A percentile compares a stretch with the other conserved stretches of the same genome.
Conservation (phyloP, 2,797 vertebrate genomes). For the Manis javanica region DNA sequence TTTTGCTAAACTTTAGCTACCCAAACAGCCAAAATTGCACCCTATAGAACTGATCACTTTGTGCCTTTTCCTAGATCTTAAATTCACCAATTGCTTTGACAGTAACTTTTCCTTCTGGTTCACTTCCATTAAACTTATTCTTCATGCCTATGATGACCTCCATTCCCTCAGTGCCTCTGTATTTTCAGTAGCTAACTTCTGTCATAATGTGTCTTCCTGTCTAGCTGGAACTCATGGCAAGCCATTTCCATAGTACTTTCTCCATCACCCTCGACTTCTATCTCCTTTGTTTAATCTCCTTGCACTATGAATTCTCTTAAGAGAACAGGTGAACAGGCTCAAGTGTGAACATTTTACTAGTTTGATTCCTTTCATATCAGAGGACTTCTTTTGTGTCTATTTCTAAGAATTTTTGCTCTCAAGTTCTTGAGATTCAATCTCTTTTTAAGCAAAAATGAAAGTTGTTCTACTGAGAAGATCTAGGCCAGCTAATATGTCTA, state of each 20-base stretch:
- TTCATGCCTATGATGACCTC: background rate
- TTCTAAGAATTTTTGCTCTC: background rate
- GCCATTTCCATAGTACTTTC: background rate
- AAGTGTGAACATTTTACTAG: background rate
- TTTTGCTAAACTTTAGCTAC: background rate
- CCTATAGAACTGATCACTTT: background rate
- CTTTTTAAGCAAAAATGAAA: conserved; percentile 21
- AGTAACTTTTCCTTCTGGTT: background rate
- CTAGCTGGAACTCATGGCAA: background rate
- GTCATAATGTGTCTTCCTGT: background rate
- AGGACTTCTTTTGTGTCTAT: background rate
- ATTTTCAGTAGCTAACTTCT: conserved; percentile 7
- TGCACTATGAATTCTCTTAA: background rate
- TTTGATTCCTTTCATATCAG: background rate
- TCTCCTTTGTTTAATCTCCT: background rate
- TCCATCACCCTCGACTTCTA: background rate
- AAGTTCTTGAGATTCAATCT: background rate
- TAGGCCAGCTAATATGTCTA: background rate
- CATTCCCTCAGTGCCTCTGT: background rate
- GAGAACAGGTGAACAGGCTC: background rate
- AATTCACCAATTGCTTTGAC: background rate
- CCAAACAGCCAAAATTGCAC: background rate
- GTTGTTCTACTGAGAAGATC: conserved; percentile 17
- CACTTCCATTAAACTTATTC: background rate
- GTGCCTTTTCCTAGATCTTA: background rate